A percentile compares a stretch with the other conserved stretches of the same genome.
These are phyloP conservation scores for Batillaria attramentaria DNA, from an alignment of 1,140 invertebrate species.

Conservation along the genomic window DNA sequence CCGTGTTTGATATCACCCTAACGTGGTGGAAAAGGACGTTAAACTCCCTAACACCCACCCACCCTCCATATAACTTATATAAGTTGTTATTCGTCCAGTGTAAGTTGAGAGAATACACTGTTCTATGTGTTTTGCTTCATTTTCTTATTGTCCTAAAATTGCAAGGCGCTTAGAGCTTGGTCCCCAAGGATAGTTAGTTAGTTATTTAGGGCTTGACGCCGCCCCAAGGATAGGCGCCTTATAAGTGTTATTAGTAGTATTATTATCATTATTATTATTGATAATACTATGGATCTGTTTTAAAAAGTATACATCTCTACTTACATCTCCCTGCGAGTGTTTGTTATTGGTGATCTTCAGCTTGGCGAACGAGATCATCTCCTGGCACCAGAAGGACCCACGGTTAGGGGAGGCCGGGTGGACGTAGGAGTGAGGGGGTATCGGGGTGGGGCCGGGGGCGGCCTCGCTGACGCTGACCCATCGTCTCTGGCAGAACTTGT, in stretches of 20 bases:
- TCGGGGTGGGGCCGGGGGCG: slow-evolving; percentile 70
- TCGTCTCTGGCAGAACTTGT: slow-evolving; percentile 45
- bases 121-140: too few species aligned
- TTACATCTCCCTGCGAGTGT: slow-evolving; percentile 40
- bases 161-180: too few species aligned
- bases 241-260: neutral
- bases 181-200: neutral
- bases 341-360: slow-evolving; percentile 94
- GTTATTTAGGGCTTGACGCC: too few species aligned
- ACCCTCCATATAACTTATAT: too few species aligned
- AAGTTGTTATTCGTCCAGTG: too few species aligned
- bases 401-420: slow-evolving; percentile 96
- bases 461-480: slow-evolving; percentile 44
- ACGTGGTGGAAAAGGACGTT: too few species aligned
- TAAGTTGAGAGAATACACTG: too few species aligned
- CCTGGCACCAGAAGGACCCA: slow-evolving; percentile 95
- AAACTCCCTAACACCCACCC: too few species aligned
- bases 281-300: too few species aligned
- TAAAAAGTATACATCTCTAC: neutral
- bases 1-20: too few species aligned
- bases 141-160: too few species aligned
- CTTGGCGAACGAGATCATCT: slow-evolving; percentile 90
- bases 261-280: too few species aligned
- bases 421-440: slow-evolving; percentile 77
- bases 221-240: neutral